phyloP scores from a whole-genome alignment of 1,140 invertebrate species.

The Portunus trituberculatus region DNA sequence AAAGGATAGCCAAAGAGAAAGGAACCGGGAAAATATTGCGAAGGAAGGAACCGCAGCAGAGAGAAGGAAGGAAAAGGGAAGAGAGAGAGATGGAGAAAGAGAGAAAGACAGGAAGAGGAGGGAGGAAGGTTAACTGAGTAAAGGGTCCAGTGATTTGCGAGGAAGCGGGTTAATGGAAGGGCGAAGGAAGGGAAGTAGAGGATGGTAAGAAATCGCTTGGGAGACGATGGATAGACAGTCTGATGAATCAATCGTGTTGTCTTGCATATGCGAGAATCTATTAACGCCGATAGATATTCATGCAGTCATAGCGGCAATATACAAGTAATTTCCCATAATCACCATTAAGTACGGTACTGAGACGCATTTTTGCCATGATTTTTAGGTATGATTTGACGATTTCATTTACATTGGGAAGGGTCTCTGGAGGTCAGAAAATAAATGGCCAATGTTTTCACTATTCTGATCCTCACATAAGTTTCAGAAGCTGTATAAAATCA shows the following conservation, averaged over 20 bases:
- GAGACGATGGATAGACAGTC: no score
- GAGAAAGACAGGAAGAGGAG: slow-evolving; percentile 1
- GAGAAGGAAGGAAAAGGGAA: neutral
- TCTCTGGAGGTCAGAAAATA: no score
- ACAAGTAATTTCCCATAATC: neutral
- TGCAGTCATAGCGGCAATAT: neutral
- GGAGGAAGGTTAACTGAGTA: neutral
- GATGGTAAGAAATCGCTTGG: neutral
- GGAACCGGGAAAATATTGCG: neutral
- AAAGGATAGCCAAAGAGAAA: neutral
- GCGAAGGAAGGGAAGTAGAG: neutral
- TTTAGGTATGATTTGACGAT: no score
- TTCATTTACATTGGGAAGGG: no score
- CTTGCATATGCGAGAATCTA: neutral
- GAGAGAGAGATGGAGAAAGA: neutral
- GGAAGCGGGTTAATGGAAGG: slow-evolving; percentile 18
- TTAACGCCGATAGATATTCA: neutral
- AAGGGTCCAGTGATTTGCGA: slow-evolving; percentile 18
- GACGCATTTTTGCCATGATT: no score
- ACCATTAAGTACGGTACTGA: neutral
- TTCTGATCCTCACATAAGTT: no score
- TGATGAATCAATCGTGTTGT: no score
- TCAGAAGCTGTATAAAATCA: no score
- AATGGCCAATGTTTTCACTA: no score
- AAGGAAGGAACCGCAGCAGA: neutral